Conservation (phyloP, 2,113 vertebrate genomes). For the Protomyctophum bolini region DNA sequence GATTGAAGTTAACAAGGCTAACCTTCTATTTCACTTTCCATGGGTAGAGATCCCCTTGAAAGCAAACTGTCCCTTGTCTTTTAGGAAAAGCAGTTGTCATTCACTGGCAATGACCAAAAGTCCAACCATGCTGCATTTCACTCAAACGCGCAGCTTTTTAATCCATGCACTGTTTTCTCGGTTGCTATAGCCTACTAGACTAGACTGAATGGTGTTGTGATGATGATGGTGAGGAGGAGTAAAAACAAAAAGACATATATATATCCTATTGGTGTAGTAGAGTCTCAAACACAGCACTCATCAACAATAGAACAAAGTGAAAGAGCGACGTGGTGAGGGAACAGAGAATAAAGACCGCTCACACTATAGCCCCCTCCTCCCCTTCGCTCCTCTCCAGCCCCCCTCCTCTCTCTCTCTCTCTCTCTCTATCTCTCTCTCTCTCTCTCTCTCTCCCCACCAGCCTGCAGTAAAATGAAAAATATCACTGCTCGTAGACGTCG, state of each 20-base stretch:
- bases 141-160: conserved; percentile 46
- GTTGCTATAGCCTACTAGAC: conserved; percentile 30
- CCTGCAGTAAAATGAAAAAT: conserved; percentile 78
- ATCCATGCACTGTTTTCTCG: conserved; percentile 32
- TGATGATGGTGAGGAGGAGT: conserved; percentile 11
- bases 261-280: conserved; percentile 60
- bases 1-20: conserved; percentile 72
- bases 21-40: conserved; percentile 87
- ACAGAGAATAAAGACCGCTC: conserved; percentile 68
- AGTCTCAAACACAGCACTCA: conserved; percentile 67
- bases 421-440: background rate
- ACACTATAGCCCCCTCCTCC: conserved; percentile 74
- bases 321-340: conserved; percentile 64
- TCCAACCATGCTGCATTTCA: conserved; percentile 70
- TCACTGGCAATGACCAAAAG: conserved; percentile 76
- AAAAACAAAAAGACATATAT: conserved; percentile 23
- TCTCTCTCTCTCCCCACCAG: conserved; percentile 35
- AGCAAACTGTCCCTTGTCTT: conserved; percentile 72
- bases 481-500: conserved; percentile 62
- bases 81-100: conserved; percentile 75
- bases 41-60: conserved; percentile 70
- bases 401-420: conserved; percentile 36
- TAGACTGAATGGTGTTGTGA: conserved; percentile 41
- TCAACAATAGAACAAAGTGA: conserved; percentile 81
- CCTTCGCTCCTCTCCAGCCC: conserved; percentile 60